phyloP scores from a whole-genome alignment of 2,888 invertebrate species.

The Graphium colonna region DNA sequence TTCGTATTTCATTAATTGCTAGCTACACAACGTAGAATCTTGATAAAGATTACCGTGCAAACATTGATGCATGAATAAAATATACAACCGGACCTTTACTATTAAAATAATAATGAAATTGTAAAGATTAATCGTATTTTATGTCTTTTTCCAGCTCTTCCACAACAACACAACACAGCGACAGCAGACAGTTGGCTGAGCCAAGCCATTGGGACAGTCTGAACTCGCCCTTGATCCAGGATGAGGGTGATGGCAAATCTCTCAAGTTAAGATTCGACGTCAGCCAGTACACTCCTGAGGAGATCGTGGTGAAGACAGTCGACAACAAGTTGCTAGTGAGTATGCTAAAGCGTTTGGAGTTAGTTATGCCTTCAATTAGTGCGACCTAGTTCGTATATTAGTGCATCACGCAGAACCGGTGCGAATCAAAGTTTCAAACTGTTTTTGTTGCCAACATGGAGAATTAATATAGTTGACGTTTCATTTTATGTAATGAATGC shows the following conservation, averaged over 20 bases:
- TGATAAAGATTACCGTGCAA: background rate
- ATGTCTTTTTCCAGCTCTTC: constrained; percentile 77
- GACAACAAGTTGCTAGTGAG: constrained; percentile 97
- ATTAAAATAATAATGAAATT: no score
- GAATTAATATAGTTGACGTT: no score
- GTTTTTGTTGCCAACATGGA: no score
- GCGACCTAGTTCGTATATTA: background rate
- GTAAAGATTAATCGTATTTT: background rate
- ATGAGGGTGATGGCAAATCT: constrained; percentile 95
- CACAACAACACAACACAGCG: constrained; percentile 82
- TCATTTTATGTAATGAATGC: no score
- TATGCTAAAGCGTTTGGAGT: constrained; percentile 27
- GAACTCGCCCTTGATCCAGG: constrained; percentile 95
- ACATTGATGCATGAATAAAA: background rate
- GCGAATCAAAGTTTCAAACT: no score
- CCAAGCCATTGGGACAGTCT: constrained; percentile 90
- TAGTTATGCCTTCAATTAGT: background rate
- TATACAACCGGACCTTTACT: no score
- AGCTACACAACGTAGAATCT: constrained; percentile 6
- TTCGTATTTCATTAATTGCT: constrained; percentile 14
- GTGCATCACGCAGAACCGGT: no score
- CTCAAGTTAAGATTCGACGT: constrained; percentile 98
- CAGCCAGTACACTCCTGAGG: constrained; percentile 97
- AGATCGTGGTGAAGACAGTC: constrained; percentile 98
- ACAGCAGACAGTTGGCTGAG: constrained; percentile 80